Base-by-base conservation (phyloP, 2,797 vertebrate species). In the Crypturellus tataupa region DNA sequence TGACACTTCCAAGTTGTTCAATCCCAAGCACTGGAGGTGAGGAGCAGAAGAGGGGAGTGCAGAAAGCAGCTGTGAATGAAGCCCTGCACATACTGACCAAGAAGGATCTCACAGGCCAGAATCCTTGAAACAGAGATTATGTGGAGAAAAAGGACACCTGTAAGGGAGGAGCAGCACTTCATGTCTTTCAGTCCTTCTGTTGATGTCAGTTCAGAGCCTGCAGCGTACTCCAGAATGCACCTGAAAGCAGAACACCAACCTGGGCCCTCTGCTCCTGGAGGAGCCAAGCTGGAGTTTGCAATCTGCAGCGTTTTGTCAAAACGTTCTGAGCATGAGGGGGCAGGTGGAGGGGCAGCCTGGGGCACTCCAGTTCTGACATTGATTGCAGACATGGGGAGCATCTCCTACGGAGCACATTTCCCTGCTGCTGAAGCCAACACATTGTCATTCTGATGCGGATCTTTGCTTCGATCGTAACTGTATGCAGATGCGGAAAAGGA, bases 181-280 rank as follows among this genome's bases (percentile, higher is more conserved):
- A 49, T 78, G 92, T 60, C 84, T 88, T 64, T 69, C 76, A 94
- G 3, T 86, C 84, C 55, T 85, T 76, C 68, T 80, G 91, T 80
- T 87, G 87, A 91, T 1, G 4, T 79, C 72, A 65, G 69, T 87
- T 47, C 51, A 46, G 63, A 82, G 77, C 79, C 70, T 87, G 64
- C 77, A 69, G 78, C 24, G 0, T 42, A 63, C 37, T 87, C 93
- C 85, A 37, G 94, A 85, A 83, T 9, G 58, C 40, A 70, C 60
- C 79, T 85, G 85, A 93, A 95, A 94, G 93, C 85, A 95, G 94
- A 91, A 42, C 24, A 91, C 35, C 75, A 84, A 84, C 78, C 39
- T 89, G 81, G 73, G 72, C 75, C 42, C 60, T 87, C 23, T 37
- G 58, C 67, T 96, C 85, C 90, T 82, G 64, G 64, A 71, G 89